Evolutionary conservation across 1,140 invertebrate genomes (phyloP), one percentile per base, ranked within the genome.

Genomic region (Drosophila kurseongensis): DNA sequence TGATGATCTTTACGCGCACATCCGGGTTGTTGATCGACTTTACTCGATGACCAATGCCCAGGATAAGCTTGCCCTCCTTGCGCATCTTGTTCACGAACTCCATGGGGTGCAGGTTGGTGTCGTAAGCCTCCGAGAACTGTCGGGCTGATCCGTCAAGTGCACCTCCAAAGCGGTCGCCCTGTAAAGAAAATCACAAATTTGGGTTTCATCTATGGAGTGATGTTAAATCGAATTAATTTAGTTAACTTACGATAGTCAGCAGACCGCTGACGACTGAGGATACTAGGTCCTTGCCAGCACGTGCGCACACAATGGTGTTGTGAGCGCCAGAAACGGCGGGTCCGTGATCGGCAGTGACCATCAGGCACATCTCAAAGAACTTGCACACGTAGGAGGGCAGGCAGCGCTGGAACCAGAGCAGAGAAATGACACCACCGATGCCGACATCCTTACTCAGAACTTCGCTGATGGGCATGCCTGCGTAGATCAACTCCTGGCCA

Each of bases 11-110:
- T 0, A 97, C 99, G 71, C 99, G 94, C 94, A 98, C 99, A 93
- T 99, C 99, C 1, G 99, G 99, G 93, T 99, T 99, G 93, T 99
- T 99, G 59, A 99, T 97, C 0, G 98, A 99, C 93, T 99, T 99
- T 7, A 99, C 97, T 69, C 99, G 93, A 93, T 99, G 97, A 32
- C 98, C 99, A 91, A 99, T 99, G 44, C 99, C 99, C 98, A 99
- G 99, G 78, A 99, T 99, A 4, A 99, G 95, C 93, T 99, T 96
- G 0, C 99, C 99, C 91, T 98, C 97, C 85, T 99, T 99, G 44
- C 98, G 94, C 95, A 99, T 99, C 75, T 96, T 95, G 92, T 99
- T 99, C 7, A 99, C 99, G 94, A 99, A 99, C 92, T 99, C 98
- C 95, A 99, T 98, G 6, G 99, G 98, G 92, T 98, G 97, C 74